These are phyloP conservation scores for Coluber constrictor DNA, from an alignment of 2,797 vertebrate species.

Conservation along the genomic window DNA sequence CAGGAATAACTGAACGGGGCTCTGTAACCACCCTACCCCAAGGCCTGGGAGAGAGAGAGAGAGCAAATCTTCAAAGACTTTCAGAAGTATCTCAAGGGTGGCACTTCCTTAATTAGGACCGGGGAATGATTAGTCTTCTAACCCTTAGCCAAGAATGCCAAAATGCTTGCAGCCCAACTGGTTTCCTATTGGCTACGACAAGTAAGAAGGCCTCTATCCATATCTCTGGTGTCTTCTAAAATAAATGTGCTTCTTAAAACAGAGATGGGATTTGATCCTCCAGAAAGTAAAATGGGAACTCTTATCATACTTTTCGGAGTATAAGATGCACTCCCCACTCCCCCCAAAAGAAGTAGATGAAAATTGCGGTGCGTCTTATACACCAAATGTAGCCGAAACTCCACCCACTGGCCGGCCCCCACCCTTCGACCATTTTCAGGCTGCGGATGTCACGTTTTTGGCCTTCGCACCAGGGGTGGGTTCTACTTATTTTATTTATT, in stretches of 20 bases:
- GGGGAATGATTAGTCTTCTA: not conserved
- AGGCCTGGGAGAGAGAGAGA: not conserved
- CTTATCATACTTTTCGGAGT: not conserved
- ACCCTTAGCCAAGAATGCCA: not conserved
- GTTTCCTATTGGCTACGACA: not conserved
- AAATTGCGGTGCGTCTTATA: no score
- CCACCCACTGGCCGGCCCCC: no score
- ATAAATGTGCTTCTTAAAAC: not conserved
- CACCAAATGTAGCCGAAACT: no score
- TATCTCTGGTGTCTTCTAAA: not conserved
- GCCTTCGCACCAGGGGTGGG: no score
- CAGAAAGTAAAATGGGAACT: not conserved
- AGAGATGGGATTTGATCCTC: not conserved
- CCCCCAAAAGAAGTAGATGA: no score
- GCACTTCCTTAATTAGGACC: not conserved
- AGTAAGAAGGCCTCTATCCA: not conserved
- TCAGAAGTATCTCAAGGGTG: not conserved
- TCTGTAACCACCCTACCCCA: not conserved
- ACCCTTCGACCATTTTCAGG: no score
- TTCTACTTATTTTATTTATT: no score
- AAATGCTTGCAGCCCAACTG: not conserved
- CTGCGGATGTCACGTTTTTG: rapidly evolving
- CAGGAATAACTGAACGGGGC: not conserved
- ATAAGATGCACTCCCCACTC: no score
- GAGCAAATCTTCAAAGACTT: not conserved